Conservation (phyloP, 1,140 invertebrate species). For the Heliconius melpomene region DNA sequence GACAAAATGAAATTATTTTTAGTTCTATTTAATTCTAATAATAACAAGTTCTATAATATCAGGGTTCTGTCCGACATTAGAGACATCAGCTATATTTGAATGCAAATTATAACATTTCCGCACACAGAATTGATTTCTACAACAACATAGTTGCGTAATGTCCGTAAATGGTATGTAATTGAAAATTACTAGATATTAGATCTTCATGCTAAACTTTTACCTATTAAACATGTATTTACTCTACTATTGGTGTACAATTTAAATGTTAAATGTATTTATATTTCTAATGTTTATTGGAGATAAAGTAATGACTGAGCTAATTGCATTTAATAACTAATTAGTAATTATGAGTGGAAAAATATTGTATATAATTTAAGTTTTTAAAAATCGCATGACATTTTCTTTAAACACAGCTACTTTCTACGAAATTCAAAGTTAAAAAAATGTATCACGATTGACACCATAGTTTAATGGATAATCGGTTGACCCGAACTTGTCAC, state of each 20-base stretch:
- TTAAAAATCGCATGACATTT: background rate
- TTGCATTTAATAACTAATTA: background rate
- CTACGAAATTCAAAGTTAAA: slow-evolving; percentile 25
- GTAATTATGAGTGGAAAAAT: no score
- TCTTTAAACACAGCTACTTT: slow-evolving; percentile 23
- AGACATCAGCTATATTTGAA: slow-evolving; percentile 46
- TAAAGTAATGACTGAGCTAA: background rate
- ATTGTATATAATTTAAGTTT: background rate
- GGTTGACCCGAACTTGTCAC: slow-evolving; percentile 40
- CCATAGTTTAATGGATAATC: slow-evolving; percentile 21
- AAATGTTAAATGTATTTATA: background rate
- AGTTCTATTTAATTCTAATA: slow-evolving; percentile 23
- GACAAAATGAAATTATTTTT: background rate
- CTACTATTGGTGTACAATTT: background rate
- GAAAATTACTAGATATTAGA: slow-evolving; percentile 42
- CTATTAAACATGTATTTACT: background rate
- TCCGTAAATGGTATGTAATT: slow-evolving; percentile 46
- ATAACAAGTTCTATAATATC: slow-evolving; percentile 23
- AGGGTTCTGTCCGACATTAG: slow-evolving; percentile 51
- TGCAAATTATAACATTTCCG: slow-evolving; percentile 57
- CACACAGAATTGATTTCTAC: slow-evolving; percentile 45
- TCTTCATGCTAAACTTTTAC: slow-evolving; percentile 26
- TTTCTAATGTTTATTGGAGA: background rate
- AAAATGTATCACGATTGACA: slow-evolving; percentile 31
- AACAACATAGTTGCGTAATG: slow-evolving; percentile 46